Conservation (phyloP, 2,797 vertebrate species). For the Onychomys torridus region DNA sequence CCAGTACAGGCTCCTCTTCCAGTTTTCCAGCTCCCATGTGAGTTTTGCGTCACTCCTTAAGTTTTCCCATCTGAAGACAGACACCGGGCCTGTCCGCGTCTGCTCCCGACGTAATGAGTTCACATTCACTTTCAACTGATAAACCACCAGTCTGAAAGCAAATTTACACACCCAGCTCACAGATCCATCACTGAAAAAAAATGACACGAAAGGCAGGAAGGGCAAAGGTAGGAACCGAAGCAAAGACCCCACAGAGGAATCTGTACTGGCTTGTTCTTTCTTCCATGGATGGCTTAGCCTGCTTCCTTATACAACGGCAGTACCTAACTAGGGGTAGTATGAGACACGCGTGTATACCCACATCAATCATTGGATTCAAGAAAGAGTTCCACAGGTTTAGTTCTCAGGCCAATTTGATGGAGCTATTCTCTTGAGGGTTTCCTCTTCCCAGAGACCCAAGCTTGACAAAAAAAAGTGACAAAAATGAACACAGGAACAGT, state of each 20-base stretch:
- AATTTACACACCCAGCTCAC: not conserved
- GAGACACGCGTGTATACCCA: not conserved
- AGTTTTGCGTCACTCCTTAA: not conserved
- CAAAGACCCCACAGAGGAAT: not conserved
- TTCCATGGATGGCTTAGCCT: not conserved
- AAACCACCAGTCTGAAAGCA: not conserved
- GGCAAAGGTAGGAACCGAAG: not conserved
- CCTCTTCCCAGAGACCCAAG: not conserved
- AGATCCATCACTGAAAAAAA: not conserved
- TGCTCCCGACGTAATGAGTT: not conserved
- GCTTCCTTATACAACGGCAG: not conserved
- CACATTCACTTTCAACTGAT: not conserved
- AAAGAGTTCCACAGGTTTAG: not conserved
- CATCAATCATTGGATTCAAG: not conserved
- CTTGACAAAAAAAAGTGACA: not conserved
- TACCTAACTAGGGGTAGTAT: not conserved
- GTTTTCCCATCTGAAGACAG: not conserved
- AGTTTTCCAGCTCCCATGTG: no score
- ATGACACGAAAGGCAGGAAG: not conserved
- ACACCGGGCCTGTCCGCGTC: not conserved
- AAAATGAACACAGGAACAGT: not conserved
- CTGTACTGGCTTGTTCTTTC: not conserved
- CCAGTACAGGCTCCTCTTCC: rapidly evolving
- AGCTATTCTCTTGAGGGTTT: not conserved
- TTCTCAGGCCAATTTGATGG: no score